Evolutionary conservation across 2,113 vertebrate species (phyloP).

Genomic region (Eurystomus gularis): DNA sequence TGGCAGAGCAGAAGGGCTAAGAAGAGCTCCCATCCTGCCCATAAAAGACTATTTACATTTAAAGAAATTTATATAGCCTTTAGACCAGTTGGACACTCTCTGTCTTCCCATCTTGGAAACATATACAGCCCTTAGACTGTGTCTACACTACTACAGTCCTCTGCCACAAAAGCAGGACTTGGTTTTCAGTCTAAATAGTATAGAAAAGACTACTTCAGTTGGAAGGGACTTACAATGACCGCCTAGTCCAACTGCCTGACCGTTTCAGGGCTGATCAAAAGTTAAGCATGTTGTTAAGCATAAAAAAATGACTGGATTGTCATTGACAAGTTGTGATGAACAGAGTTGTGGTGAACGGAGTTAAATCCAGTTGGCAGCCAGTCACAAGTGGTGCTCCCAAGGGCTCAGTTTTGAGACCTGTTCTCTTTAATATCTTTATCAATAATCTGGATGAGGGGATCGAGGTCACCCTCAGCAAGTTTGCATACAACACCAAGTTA

Average conservation of each 20-base stretch:
- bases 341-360: too few relatives aligned
- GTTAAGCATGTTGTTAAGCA: not conserved
- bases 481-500: too few relatives aligned
- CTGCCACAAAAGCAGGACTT: not conserved
- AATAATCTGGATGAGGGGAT: too few relatives aligned
- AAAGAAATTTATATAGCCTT: not conserved
- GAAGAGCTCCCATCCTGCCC: not conserved
- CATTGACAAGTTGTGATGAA: too few relatives aligned
- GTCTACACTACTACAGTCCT: not conserved
- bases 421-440: too few relatives aligned
- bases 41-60: not conserved
- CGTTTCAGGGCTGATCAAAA: not conserved
- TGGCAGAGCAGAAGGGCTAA: not conserved
- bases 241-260: not conserved
- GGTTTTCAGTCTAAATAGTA: not conserved
- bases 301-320: too few relatives aligned
- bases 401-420: too few relatives aligned
- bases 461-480: too few relatives aligned
- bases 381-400: too few relatives aligned
- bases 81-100: not conserved
- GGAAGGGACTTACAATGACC: not conserved
- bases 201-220: not conserved
- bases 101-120: not conserved
- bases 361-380: too few relatives aligned
- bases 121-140: not conserved